Evolutionary conservation across 1,140 invertebrate species (phyloP).

Genomic region (Lineus longissimus): DNA sequence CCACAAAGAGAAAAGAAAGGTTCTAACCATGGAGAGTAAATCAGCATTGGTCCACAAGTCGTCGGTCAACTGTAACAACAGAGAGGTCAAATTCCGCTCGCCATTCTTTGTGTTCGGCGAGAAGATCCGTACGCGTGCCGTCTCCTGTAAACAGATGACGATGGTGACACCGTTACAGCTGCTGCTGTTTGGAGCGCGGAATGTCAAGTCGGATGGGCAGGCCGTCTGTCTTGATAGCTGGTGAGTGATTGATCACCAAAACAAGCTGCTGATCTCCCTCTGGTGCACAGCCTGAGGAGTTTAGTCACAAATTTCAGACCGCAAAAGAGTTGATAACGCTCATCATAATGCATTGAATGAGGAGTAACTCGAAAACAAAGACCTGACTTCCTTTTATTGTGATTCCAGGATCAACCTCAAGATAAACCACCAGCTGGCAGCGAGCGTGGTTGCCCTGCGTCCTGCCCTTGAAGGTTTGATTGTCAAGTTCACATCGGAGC

Average conservation of each 20-base stretch:
- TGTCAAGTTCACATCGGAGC: constrained; percentile 70
- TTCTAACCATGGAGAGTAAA: constrained; percentile 91
- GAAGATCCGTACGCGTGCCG: constrained; percentile 92
- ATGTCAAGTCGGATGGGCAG: constrained; percentile 15
- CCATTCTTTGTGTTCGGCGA: constrained; percentile 98
- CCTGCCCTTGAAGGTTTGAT: constrained; percentile 84
- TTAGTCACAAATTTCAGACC: neutral
- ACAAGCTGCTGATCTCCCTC: no score
- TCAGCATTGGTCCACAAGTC: constrained; percentile 92
- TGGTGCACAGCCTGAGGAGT: no score
- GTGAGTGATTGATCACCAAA: constrained; percentile 32
- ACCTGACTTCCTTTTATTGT: no score
- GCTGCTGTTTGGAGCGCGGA: constrained; percentile 72
- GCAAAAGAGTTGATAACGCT: neutral
- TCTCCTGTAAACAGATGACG: constrained; percentile 96
- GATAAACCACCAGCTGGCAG: constrained; percentile 74
- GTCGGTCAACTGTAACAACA: constrained; percentile 86
- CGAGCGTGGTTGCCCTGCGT: constrained; percentile 76
- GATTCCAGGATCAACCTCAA: constrained; percentile 75
- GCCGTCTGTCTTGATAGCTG: constrained; percentile 35
- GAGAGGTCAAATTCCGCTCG: constrained; percentile 79
- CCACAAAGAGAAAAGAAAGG: constrained; percentile 93
- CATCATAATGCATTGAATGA: no score
- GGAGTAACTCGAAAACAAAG: no score
- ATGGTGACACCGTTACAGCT: constrained; percentile 94